Evolutionary conservation across 1,140 invertebrate genomes (phyloP).

Genomic region (Mamestra configurata): DNA sequence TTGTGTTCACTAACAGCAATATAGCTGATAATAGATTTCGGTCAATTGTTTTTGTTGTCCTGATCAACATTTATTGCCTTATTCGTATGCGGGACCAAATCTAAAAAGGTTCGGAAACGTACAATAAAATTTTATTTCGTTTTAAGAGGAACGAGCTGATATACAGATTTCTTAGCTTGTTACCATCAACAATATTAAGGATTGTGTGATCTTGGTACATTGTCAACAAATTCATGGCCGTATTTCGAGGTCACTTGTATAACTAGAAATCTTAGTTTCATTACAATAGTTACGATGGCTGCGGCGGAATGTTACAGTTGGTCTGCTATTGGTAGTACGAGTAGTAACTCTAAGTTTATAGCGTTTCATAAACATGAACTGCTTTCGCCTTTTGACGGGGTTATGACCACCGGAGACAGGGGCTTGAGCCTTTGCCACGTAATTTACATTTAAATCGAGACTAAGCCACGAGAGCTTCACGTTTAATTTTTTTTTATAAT

Average conservation of each 20-base stretch:
- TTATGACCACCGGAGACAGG: constrained; percentile 52
- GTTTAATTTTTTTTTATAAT: constrained; percentile 48
- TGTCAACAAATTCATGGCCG: constrained; percentile 17
- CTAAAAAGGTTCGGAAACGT: constrained; percentile 71
- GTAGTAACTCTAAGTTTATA: constrained; percentile 41
- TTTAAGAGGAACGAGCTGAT: constrained; percentile 59
- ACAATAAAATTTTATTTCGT: constrained; percentile 78
- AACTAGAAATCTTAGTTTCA: constrained; percentile 58
- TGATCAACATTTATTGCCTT: constrained; percentile 79
- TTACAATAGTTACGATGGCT: constrained; percentile 44
- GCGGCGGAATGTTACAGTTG: constrained; percentile 17
- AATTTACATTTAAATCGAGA: constrained; percentile 64
- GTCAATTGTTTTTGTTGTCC: constrained; percentile 76
- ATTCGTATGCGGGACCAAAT: constrained; percentile 78
- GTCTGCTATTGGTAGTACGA: constrained; percentile 6
- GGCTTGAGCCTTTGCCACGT: constrained; percentile 49
- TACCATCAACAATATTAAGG: constrained; percentile 28
- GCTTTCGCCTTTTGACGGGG: constrained; percentile 44
- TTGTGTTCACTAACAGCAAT: constrained; percentile 61
- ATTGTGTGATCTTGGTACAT: constrained; percentile 1
- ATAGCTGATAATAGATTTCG: constrained; percentile 71
- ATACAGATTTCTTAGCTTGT: constrained; percentile 46
- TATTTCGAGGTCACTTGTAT: constrained; percentile 22
- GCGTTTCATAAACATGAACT: constrained; percentile 62
- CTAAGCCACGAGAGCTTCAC: constrained; percentile 34